A percentile compares a stretch with the other conserved stretches of the same genome.
phyloP scores from a whole-genome alignment of 1,140 invertebrate species.

The Drosophila sp. region DNA sequence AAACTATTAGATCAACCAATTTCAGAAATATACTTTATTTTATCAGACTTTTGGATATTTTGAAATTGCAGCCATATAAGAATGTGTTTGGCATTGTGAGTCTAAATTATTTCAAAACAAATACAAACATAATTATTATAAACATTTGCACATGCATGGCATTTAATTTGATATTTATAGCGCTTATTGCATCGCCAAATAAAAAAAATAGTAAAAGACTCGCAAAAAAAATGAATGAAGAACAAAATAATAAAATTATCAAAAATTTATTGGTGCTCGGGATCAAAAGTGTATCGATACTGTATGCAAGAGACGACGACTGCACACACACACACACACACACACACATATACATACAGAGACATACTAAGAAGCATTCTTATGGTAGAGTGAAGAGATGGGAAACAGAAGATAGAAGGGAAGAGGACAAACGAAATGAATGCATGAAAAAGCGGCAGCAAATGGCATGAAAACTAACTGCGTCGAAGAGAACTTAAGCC shows the following conservation, averaged over 20 bases:
- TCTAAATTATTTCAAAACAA: slow-evolving; percentile 32
- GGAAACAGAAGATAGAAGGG: slow-evolving; percentile 15
- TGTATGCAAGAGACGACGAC: slow-evolving; percentile 56
- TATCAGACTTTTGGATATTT: too few species aligned
- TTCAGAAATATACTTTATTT: too few species aligned
- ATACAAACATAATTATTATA: slow-evolving; percentile 34
- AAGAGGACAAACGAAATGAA: slow-evolving; percentile 13
- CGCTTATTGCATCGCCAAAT: slow-evolving; percentile 73
- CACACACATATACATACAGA: slow-evolving; percentile 21
- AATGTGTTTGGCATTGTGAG: slow-evolving; percentile 14
- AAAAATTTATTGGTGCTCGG: slow-evolving; percentile 65
- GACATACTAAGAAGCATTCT: neutral
- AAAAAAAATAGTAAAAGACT: slow-evolving; percentile 34
- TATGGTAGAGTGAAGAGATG: slow-evolving; percentile 46
- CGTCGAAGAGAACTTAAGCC: slow-evolving; percentile 29
- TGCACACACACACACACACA: slow-evolving; percentile 31
- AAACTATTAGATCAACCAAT: too few species aligned
- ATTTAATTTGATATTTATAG: slow-evolving; percentile 78
- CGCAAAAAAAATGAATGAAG: slow-evolving; percentile 49
- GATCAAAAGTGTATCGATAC: slow-evolving; percentile 84
- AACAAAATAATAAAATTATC: slow-evolving; percentile 79
- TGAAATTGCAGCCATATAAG: neutral
- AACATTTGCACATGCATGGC: slow-evolving; percentile 64
- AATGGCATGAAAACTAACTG: slow-evolving; percentile 50
- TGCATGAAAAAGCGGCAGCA: slow-evolving; percentile 16